Base-by-base conservation (phyloP, 2,797 vertebrate genomes). In the Thaleichthys pacificus region DNA sequence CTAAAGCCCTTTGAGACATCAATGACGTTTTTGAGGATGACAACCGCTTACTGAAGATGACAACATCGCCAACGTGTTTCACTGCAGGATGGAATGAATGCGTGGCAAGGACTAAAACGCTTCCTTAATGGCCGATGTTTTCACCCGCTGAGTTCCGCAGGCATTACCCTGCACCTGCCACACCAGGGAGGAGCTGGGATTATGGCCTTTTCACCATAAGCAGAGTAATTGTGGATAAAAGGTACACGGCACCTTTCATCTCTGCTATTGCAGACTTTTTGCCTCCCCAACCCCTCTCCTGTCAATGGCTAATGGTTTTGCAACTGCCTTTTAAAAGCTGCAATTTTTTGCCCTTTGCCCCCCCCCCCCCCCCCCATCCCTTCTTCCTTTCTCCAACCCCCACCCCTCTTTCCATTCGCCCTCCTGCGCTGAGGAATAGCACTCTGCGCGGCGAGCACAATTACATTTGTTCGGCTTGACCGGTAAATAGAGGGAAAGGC, bases 281-380 rank as follows among this genome's bases (percentile, higher is more conserved):
- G 63, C 68, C 8, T 49, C 70, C 11, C 26, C 67, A 49, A 69
- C 70, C 42, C 73, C 24, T 68, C 77, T 82, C 73, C 79, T 79
- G 73, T 83, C 77, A 82, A 65, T 66, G 77, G 76, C 77, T 88
- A 91, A 92, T 91, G 88, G 83, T 74, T 87, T 82, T 75, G 79
- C 86, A 81, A 88, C 85, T 89, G 88, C 83, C 78, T 92, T 88
- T 89, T 85, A 89, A 87, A 87, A 82, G 78, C 79, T 81, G 70
- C 70, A n/a, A 14, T 81, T 80, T 75, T 85, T 80, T 83, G 70
- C 51, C 77, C 77, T 82, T 84, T 80, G 69, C 72, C 69, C 26
- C 38, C 49, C 11, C 56, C n/a, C 63, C n/a, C n/a, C 72, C 69
- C 26, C 38, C 9, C 28, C 73, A 24, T 32, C 11, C 8, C 21